Conservation (phyloP, 1,140 invertebrate genomes). For the Leptinotarsa texana region DNA sequence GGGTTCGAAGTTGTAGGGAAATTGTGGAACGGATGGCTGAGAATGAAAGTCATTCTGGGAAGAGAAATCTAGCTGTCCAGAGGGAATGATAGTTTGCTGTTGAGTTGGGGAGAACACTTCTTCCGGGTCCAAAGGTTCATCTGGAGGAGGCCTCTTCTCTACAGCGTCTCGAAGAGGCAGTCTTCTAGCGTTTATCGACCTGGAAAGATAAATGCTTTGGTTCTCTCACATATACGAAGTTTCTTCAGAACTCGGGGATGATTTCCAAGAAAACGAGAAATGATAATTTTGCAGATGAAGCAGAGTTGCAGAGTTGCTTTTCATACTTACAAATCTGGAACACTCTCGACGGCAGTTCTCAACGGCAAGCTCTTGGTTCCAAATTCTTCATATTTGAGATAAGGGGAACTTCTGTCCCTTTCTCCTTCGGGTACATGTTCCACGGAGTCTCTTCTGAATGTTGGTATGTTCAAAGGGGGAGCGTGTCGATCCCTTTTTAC, state of each 20-base stretch:
- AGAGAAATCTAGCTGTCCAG: conserved; percentile 4
- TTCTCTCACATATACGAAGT: neutral
- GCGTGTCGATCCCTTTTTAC: conserved; percentile 37
- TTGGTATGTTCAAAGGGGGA: conserved; percentile 44
- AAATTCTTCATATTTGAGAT: conserved; percentile 44
- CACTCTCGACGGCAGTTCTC: conserved; percentile 63
- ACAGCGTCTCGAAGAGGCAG: conserved; percentile 68
- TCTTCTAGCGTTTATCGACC: conserved; percentile 43
- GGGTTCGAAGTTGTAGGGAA: neutral
- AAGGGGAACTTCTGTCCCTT: conserved; percentile 33
- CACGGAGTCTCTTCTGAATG: conserved; percentile 61
- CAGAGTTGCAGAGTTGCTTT: too few species aligned
- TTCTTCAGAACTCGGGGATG: neutral
- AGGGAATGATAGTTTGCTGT: conserved; percentile 5
- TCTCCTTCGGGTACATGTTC: conserved; percentile 54
- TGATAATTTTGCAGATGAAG: too few species aligned
- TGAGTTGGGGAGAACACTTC: conserved; percentile 35
- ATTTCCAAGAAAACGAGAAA: too few species aligned
- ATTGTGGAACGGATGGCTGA: neutral
- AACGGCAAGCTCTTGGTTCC: conserved; percentile 58
- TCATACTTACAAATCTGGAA: conserved; percentile 55
- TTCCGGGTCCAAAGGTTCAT: conserved; percentile 59
- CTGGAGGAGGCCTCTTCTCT: conserved; percentile 65
- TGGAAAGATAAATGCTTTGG: conserved; percentile 22
- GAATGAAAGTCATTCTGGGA: conserved; percentile 4